Evolutionary conservation across 2,113 vertebrate species (phyloP).

Genomic region (Platichthys flesus): DNA sequence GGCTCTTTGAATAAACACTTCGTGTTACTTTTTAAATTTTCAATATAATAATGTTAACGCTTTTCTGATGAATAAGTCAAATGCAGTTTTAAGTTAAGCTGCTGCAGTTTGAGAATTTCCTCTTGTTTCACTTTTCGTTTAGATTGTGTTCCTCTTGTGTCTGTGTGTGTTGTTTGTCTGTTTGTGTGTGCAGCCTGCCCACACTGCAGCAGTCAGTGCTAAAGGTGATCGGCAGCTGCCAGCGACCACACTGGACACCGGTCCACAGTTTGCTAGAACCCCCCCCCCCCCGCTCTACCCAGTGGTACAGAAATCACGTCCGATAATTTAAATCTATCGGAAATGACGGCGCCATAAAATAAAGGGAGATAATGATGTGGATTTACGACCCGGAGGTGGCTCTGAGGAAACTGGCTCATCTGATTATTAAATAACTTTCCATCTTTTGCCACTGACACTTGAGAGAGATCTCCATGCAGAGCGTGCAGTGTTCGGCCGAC

Average conservation of each 20-base stretch:
- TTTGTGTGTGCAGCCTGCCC: neutral
- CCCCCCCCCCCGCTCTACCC: too few species aligned
- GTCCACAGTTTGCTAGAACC: slow-evolving; percentile 29
- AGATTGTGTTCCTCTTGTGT: neutral
- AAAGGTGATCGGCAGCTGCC: slow-evolving; percentile 27
- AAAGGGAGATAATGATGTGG: neutral
- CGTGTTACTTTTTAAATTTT: too few species aligned
- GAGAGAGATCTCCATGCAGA: neutral
- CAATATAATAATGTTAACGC: too few species aligned
- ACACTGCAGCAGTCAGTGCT: neutral
- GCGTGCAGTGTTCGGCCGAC: neutral
- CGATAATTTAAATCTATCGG: too few species aligned
- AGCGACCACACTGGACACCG: slow-evolving; percentile 12
- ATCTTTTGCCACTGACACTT: slow-evolving; percentile 7
- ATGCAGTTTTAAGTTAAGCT: neutral
- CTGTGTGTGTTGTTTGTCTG: neutral
- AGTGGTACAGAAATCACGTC: too few species aligned
- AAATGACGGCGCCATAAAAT: too few species aligned
- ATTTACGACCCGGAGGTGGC: slow-evolving; percentile 48
- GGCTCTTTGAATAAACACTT: neutral
- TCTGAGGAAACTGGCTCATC: slow-evolving; percentile 30
- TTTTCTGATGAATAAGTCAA: neutral
- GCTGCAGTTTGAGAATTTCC: neutral
- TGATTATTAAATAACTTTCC: slow-evolving; percentile 31
- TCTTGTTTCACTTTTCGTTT: neutral